These are phyloP conservation scores for Laupala kohalensis DNA, from an alignment of 1,140 invertebrate species.

Conservation along the genomic window DNA sequence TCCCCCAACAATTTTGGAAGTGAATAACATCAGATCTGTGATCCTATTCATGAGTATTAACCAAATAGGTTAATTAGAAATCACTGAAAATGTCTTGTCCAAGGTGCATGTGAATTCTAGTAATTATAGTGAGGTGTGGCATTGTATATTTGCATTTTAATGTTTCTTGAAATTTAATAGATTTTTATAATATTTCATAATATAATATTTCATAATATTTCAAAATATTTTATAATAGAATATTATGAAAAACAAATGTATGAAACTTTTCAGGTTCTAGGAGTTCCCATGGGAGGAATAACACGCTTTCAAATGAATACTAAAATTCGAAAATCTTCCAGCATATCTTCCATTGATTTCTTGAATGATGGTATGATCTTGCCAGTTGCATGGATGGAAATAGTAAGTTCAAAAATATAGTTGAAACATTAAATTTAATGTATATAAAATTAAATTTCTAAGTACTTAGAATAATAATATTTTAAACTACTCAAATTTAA, in stretches of 20 bases:
- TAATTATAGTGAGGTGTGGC: too few species aligned
- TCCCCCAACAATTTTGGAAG: too few species aligned
- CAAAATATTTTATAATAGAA: neutral
- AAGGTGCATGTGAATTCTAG: too few species aligned
- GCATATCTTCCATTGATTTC: neutral
- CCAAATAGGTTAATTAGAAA: too few species aligned
- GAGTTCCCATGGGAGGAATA: slow-evolving; percentile 43
- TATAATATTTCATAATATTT: neutral
- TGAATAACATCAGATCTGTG: too few species aligned
- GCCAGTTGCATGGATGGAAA: slow-evolving; percentile 45
- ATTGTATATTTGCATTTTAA: too few species aligned
- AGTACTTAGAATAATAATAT: neutral
- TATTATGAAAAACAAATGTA: too few species aligned
- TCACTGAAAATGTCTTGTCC: too few species aligned
- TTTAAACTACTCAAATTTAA: neutral
- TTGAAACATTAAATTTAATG: neutral
- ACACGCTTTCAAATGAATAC: slow-evolving; percentile 44
- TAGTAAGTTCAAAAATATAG: slow-evolving; percentile 20
- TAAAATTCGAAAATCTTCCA: slow-evolving; percentile 25
- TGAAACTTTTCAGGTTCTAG: slow-evolving; percentile 34
- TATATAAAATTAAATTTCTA: too few species aligned
- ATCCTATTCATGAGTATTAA: too few species aligned
- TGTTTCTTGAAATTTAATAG: neutral
- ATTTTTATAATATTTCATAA: neutral
- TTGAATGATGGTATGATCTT: slow-evolving; percentile 27